These are phyloP conservation scores for Nephila pilipes DNA, from an alignment of 1,140 invertebrate genomes.

Conservation along the genomic window DNA sequence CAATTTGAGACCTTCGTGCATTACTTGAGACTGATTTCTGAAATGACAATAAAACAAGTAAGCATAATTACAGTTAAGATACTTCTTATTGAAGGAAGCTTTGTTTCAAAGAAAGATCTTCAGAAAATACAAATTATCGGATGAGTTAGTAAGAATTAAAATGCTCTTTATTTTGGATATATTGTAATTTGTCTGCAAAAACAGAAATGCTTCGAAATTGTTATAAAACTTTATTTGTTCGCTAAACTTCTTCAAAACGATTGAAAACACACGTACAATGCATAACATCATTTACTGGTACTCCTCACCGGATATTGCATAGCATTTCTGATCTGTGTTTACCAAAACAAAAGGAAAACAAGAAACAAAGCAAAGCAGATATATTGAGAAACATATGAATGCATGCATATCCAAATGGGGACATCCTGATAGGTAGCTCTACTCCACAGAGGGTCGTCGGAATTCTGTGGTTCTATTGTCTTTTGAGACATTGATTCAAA, in stretches of 20 bases:
- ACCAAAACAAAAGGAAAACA: not conserved
- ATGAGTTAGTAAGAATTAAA: no score
- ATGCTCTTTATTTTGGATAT: no score
- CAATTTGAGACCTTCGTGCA: no score
- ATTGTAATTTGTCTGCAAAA: no score
- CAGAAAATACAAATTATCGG: no score
- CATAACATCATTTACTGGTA: not conserved
- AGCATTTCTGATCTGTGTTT: not conserved
- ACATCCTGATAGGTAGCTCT: not conserved
- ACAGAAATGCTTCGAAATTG: no score
- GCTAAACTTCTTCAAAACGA: not conserved
- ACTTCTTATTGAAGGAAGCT: no score
- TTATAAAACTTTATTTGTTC: no score
- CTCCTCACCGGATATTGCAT: not conserved
- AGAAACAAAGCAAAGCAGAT: not conserved
- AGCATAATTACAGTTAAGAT: no score
- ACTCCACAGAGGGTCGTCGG: not conserved
- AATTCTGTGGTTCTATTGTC: constrained; percentile 37
- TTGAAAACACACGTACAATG: not conserved
- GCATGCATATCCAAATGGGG: not conserved
- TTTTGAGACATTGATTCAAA: constrained; percentile 55
- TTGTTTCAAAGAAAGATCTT: no score
- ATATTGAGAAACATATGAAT: constrained; percentile 12
- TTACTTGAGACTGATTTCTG: no score
- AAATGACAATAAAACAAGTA: no score